Base-by-base conservation (phyloP, 2,888 invertebrate genomes). In the Linyphia triangularis region DNA sequence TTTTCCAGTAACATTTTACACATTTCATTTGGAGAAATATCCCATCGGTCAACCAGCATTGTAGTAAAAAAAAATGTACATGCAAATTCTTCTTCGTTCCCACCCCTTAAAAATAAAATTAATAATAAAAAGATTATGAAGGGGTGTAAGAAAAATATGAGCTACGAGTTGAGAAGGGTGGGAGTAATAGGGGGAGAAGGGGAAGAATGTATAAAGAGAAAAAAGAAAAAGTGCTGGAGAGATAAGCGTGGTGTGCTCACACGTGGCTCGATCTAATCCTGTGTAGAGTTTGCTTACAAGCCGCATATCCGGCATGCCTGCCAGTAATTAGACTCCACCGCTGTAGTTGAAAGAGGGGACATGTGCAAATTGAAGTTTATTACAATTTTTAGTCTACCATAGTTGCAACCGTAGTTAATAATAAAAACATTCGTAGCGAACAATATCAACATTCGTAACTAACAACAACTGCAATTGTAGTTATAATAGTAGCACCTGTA, bases 281-380 rank as follows among this genome's bases (percentile, higher is more conserved):
- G 70, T 78, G 70, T 84, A 75, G 83, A 73, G 61, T 67, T 28
- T 75, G 59, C 85, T 77, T 77, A 79, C 69, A 65, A 24, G 40
- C 65, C 19, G 86, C 86, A 82, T 88, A 88, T 88, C 86, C 86
- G 86, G 86, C 63, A 88, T 88, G 81, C 85, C 78, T 43, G 51
- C 19, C 81, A 75, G 75, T 88, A 88, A 88, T 88, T 88, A 88
- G 86, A 75, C 86, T 88, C 67, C 22, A 33, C 37, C 24, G 37
- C 5, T 59, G 19, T 33, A 30, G 72, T 7, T 19, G 13, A 9
- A 2, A 59, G 43, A 16, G 75, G 85, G 77, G 22, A 22, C 63
- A 24, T 40, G 2, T 51, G 2, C 67, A 75, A 33, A 57, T 51
- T n/a, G 13, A 16, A 6, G 13, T 2, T 16, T 0, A n/a, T n/a